These are phyloP conservation scores for Tenebrosternarchus preto DNA, from an alignment of 2,113 vertebrate species.

Conservation along the genomic window DNA sequence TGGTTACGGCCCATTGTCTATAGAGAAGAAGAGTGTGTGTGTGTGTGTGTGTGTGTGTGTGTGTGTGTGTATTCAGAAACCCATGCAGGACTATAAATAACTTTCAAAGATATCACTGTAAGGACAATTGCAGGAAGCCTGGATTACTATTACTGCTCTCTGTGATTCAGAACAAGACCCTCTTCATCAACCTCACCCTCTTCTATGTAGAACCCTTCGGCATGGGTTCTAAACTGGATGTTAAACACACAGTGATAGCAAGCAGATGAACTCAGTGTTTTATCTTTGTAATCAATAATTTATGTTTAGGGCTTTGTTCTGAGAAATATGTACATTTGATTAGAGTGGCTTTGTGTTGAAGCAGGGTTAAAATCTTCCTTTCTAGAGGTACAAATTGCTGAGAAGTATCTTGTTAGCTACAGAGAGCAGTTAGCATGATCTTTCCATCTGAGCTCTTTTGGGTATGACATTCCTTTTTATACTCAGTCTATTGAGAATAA, in stretches of 20 bases:
- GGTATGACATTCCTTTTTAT: too few species aligned
- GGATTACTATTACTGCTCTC: neutral
- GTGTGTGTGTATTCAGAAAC: slow-evolving; percentile 21
- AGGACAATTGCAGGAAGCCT: slow-evolving; percentile 19
- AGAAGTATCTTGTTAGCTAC: too few species aligned
- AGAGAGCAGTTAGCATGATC: too few species aligned
- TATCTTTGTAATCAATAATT: neutral
- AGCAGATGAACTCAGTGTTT: slow-evolving; percentile 12
- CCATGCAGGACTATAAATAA: slow-evolving; percentile 10
- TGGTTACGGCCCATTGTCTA: neutral
- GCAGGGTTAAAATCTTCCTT: too few species aligned
- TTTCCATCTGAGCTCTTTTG: too few species aligned
- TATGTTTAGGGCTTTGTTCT: too few species aligned
- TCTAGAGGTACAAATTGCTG: too few species aligned
- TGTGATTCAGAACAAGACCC: too few species aligned
- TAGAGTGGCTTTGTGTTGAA: too few species aligned
- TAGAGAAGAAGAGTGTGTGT: neutral
- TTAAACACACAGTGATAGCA: neutral
- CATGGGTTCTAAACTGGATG: too few species aligned
- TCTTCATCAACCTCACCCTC: neutral
- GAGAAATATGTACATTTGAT: too few species aligned
- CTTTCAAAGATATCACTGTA: slow-evolving; percentile 22
- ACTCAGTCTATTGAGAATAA: too few species aligned
- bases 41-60: slow-evolving; percentile 14
- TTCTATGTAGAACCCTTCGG: neutral